A percentile compares a stretch with the other conserved stretches of the same genome.
phyloP scores from a whole-genome alignment of 64 coral and sea anemone genomes.

The Montipora cactus region DNA sequence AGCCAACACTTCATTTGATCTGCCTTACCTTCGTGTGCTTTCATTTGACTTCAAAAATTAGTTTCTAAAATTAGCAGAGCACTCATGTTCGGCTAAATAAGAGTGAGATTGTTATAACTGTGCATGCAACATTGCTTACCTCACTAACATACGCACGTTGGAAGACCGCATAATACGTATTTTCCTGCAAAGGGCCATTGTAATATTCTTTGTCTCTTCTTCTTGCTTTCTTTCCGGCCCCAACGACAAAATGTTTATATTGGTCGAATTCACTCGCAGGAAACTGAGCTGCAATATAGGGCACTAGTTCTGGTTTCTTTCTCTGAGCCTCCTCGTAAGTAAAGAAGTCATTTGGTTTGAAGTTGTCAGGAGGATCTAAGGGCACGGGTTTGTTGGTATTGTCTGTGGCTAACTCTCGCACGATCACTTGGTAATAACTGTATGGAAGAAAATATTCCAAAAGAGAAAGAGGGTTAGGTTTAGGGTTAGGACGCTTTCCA shows the following conservation, averaged over 20 bases:
- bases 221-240: slow-evolving; percentile 15
- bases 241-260: slow-evolving; percentile 63
- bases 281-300: slow-evolving; percentile 86
- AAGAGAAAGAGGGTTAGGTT: neutral
- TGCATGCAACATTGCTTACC: slow-evolving; percentile 21
- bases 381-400: slow-evolving; percentile 41
- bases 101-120: no score
- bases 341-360: slow-evolving; percentile 51
- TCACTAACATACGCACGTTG: slow-evolving; percentile 82
- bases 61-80: no score
- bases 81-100: no score
- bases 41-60: no score
- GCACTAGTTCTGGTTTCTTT: slow-evolving; percentile 40
- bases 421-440: slow-evolving; percentile 70
- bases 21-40: no score
- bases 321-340: slow-evolving; percentile 74
- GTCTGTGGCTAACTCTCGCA: slow-evolving; percentile 58
- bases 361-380: slow-evolving; percentile 29
- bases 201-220: slow-evolving; percentile 42
- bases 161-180: slow-evolving; percentile 81
- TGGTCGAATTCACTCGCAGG: slow-evolving; percentile 41
- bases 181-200: slow-evolving; percentile 80
- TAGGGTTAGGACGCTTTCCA: neutral
- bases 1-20: no score
- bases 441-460: neutral